Evolutionary conservation across 2,113 vertebrate genomes (phyloP).

Genomic region (Pao palembangensis): DNA sequence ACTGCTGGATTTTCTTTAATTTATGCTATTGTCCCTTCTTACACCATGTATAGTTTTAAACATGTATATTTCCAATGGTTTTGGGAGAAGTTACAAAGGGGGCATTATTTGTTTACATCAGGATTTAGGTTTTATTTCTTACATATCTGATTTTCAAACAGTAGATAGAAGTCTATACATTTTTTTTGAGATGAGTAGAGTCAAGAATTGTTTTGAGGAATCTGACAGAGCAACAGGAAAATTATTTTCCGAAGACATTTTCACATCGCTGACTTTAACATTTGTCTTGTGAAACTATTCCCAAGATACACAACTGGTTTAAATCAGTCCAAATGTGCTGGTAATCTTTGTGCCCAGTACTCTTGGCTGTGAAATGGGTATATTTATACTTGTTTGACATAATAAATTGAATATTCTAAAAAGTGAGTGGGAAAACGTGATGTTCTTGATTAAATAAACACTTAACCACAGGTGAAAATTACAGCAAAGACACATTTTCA

Average conservation of each 20-base stretch:
- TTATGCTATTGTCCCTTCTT: conserved; percentile 12
- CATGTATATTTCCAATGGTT: conserved; percentile 17
- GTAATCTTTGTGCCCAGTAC: conserved; percentile 19
- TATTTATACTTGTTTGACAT: conserved; percentile 43
- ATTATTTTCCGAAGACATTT: conserved; percentile 11
- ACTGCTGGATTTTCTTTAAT: conserved; percentile 15
- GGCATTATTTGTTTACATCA: conserved; percentile 3
- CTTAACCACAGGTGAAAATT: neutral
- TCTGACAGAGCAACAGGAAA: conserved; percentile 16
- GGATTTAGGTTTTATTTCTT: conserved; percentile 1
- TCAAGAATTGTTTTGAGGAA: conserved; percentile 15
- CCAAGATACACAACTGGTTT: conserved; percentile 14
- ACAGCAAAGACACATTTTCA: neutral
- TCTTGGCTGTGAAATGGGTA: conserved; percentile 25
- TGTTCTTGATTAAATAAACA: too few relatives aligned
- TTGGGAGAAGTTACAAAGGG: conserved; percentile 8
- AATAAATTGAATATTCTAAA: conserved; percentile 38
- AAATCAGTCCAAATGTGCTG: conserved; percentile 17
- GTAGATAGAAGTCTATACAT: conserved; percentile 3
- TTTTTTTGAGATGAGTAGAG: conserved; percentile 12
- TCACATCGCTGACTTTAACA: conserved; percentile 6
- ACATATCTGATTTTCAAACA: conserved; percentile 8
- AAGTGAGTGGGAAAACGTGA: neutral
- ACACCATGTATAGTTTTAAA: conserved; percentile 31
- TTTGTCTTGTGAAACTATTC: conserved; percentile 35